These are phyloP conservation scores for Thymelicus acteon DNA, from an alignment of 2,888 invertebrate species.

Conservation along the genomic window DNA sequence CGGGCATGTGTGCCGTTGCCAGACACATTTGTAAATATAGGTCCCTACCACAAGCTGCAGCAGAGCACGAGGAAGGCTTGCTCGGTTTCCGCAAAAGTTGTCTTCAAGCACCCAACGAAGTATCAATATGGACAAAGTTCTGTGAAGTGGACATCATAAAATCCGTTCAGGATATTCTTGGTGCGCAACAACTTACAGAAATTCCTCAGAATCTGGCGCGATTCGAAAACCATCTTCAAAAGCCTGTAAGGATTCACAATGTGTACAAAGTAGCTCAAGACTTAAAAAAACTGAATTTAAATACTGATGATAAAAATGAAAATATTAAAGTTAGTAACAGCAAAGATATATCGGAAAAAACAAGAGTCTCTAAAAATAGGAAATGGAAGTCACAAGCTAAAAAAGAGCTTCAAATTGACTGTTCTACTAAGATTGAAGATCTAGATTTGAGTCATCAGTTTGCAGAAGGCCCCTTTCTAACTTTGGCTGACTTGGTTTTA, in stretches of 20 bases:
- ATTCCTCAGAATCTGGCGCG: constrained; percentile 89
- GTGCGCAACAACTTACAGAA: constrained; percentile 48
- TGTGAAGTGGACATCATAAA: constrained; percentile 93
- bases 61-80: constrained; percentile 79
- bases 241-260: constrained; percentile 94
- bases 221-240: constrained; percentile 93
- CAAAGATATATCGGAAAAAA: constrained; percentile 44
- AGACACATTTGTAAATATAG: constrained; percentile 67
- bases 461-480: constrained; percentile 93
- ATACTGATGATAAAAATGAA: constrained; percentile 34
- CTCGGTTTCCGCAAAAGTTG: constrained; percentile 93
- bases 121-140: constrained; percentile 95
- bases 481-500: constrained; percentile 93
- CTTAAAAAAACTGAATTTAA: constrained; percentile 64
- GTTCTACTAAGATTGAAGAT: constrained; percentile 75
- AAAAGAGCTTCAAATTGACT: constrained; percentile 69
- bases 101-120: constrained; percentile 92
- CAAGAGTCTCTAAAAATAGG: constrained; percentile 64
- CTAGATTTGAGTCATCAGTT: constrained; percentile 88
- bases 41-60: constrained; percentile 42
- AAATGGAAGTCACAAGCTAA: constrained; percentile 78
- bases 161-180: constrained; percentile 80
- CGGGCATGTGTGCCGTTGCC: constrained; percentile 91
- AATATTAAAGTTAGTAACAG: constrained; percentile 38
- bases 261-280: constrained; percentile 90